Evolutionary conservation across 2,888 invertebrate species (phyloP).

Genomic region (Xanthorhoe designata): DNA sequence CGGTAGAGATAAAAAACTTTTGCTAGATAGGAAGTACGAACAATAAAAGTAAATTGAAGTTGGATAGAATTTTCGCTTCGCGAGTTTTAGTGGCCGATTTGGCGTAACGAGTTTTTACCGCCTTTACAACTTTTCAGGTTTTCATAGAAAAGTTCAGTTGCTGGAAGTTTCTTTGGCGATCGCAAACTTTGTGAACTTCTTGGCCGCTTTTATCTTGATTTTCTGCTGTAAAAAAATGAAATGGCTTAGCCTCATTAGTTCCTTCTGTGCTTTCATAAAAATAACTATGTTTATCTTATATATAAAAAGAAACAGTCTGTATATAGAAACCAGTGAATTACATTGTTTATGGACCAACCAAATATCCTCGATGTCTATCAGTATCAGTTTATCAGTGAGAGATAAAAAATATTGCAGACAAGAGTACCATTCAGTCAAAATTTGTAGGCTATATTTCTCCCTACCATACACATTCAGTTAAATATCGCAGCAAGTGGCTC

Average conservation of each 20-base stretch:
- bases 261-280: background rate
- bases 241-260: slow-evolving; percentile 23
- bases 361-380: no score
- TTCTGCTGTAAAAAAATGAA: slow-evolving; percentile 20
- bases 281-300: background rate
- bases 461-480: slow-evolving; percentile 18
- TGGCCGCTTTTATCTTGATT: slow-evolving; percentile 29
- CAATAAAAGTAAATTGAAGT: slow-evolving; percentile 85
- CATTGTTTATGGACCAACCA: no score
- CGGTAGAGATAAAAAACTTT: slow-evolving; percentile 71
- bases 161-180: slow-evolving; percentile 59
- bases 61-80: slow-evolving; percentile 84
- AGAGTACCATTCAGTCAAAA: background rate
- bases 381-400: no score
- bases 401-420: background rate
- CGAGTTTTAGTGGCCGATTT: slow-evolving; percentile 84
- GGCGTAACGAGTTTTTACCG: slow-evolving; percentile 84
- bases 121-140: slow-evolving; percentile 79
- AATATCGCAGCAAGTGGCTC: slow-evolving; percentile 32
- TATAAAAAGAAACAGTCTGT: background rate
- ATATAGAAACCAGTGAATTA: no score
- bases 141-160: slow-evolving; percentile 62
- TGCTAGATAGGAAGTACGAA: slow-evolving; percentile 75
- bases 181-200: slow-evolving; percentile 52
- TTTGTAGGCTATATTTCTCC: background rate